Conservation (phyloP, 2,888 invertebrate species). For the Lobophora halterata region DNA sequence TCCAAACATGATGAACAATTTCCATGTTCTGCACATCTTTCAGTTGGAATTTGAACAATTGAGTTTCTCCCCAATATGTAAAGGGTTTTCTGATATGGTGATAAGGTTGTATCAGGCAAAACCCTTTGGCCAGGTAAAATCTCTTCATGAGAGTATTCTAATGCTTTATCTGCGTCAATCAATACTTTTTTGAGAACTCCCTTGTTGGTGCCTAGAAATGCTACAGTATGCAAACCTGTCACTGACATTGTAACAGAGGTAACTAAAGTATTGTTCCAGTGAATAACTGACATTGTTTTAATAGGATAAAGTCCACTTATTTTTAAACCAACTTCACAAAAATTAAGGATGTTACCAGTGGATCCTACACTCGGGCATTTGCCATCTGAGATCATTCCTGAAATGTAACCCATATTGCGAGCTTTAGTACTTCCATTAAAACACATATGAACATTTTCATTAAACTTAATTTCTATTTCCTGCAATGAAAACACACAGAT, state of each 20-base stretch:
- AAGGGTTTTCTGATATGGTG: constrained; percentile 90
- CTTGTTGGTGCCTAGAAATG: constrained; percentile 93
- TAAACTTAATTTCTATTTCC: constrained; percentile 95
- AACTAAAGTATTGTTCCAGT: constrained; percentile 89
- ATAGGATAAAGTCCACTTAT: constrained; percentile 95
- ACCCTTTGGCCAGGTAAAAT: constrained; percentile 90
- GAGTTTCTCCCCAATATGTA: constrained; percentile 87
- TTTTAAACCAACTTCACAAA: constrained; percentile 95
- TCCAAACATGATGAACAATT: constrained; percentile 94
- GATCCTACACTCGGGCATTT: constrained; percentile 94
- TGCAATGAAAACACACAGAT: constrained; percentile 95
- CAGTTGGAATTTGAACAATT: constrained; percentile 84
- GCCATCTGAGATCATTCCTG: constrained; percentile 94
- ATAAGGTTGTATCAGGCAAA: constrained; percentile 92
- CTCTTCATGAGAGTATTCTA: constrained; percentile 92
- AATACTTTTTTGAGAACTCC: constrained; percentile 93
- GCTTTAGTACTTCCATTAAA: constrained; percentile 97
- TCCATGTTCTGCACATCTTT: constrained; percentile 91
- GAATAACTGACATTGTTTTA: constrained; percentile 86
- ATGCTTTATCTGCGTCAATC: constrained; percentile 82
- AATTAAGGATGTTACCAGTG: constrained; percentile 94
- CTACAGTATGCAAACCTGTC: constrained; percentile 95
- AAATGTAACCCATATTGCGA: constrained; percentile 95
- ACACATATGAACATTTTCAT: constrained; percentile 98
- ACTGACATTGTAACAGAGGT: constrained; percentile 93